Base-by-base conservation (phyloP, 2,113 vertebrate genomes). In the Ginglymostoma cirratum region DNA sequence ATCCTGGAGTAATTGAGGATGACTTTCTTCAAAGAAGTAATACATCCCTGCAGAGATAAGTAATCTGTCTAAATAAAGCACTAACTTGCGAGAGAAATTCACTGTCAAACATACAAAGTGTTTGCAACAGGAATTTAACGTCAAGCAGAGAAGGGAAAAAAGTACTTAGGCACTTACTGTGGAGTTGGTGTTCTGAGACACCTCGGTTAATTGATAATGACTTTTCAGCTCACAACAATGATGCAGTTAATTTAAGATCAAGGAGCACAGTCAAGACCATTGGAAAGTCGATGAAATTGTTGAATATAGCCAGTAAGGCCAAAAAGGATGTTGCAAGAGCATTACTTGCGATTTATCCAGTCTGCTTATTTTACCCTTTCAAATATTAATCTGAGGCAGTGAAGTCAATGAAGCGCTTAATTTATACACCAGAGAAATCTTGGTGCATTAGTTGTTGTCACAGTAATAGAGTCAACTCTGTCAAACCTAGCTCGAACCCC, bases 381-480 rank as follows among this genome's bases (percentile, higher is more conserved):
- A 95, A 95, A 70, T 95, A 95, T 95, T 95, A 95, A 95, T 95
- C 27, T 72, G 94, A 72, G 42, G 67, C 94, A 72, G 24, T 48
- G 67, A 95, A 95, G 52, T 95, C 94, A 95, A 95, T 95, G 94
- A 95, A 72, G 94, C 45, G 27, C 69, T 95, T 95, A 95, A 95
- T 95, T 95, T 95, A 95, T 95, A 95, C 94, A 95, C 69, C 42
- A 95, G 94, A 76, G 94, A 72, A 95, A 95, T 95, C 23, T 76
- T 95, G 70, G 12, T 72, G 69, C 94, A 95, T 95, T 95, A 72
- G 94, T 30, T 95, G 94, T 76, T 95, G 94, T 95, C 94, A 72
- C 67, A 95, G 42, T 72, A 72, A 95, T 95, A 95, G 69, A 95
- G 93, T 95, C 38, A 52, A 27, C 38, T 42, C 93, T 14, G 10